A percentile compares a stretch with the other conserved stretches of the same genome.
These are phyloP conservation scores for Manis javanica DNA, from an alignment of 2,797 vertebrate species.

Conservation along the genomic window DNA sequence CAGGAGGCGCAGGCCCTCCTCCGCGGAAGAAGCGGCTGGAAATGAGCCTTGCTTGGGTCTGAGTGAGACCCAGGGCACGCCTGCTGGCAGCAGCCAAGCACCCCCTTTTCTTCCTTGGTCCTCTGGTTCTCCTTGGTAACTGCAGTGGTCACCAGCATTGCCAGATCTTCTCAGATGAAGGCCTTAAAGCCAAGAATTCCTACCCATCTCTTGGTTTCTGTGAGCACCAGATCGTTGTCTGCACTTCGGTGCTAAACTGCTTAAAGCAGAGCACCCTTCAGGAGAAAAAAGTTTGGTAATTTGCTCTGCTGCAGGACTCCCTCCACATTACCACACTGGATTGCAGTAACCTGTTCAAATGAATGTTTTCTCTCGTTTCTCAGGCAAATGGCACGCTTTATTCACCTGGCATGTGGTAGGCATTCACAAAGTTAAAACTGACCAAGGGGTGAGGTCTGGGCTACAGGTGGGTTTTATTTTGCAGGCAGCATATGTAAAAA, in stretches of 20 bases:
- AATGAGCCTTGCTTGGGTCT: not conserved
- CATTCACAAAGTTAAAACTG: not conserved
- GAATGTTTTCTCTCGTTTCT: not conserved
- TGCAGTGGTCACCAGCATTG: not conserved
- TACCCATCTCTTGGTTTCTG: not conserved
- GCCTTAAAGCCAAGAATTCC: not conserved
- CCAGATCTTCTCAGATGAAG: not conserved
- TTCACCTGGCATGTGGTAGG: not conserved
- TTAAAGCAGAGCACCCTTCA: not conserved
- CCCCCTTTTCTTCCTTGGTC: not conserved
- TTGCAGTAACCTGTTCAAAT: rapidly evolving
- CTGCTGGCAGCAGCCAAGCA: not conserved
- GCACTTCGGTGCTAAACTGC: not conserved
- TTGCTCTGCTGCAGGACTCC: rapidly evolving
- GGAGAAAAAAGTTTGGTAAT: not conserved
- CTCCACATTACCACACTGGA: not conserved
- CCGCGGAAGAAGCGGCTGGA: too few relatives aligned
- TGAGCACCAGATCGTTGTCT: not conserved
- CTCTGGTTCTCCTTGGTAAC: not conserved
- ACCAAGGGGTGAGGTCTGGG: not conserved
- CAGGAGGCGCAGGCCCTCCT: not conserved
- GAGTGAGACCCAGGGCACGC: not conserved
- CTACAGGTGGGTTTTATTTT: not conserved
- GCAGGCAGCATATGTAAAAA: not conserved
- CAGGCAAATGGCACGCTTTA: not conserved